Percentiles rank a stretch among this genome's conserved stretches.
Conservation (phyloP, 2,888 invertebrate species). For the Hofmannophila pseudospretella region DNA sequence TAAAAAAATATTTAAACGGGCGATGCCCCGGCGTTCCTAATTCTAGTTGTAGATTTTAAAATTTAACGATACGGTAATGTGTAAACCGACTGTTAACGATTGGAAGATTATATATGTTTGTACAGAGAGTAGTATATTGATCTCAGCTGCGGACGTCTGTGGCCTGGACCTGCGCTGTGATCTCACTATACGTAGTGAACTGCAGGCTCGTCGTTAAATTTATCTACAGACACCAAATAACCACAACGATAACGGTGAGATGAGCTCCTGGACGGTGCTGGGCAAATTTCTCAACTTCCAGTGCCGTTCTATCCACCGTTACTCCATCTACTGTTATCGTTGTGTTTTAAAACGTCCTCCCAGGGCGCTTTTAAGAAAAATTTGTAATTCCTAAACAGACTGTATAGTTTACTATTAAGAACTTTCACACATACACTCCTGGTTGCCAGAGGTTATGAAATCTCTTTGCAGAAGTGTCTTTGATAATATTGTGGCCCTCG, state of each 20-base stretch:
- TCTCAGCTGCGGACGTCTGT: constrained; percentile 66
- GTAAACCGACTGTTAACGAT: constrained; percentile 60
- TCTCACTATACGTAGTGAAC: constrained; percentile 9
- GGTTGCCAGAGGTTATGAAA: not conserved
- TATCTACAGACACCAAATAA: not conserved
- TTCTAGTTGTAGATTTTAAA: constrained; percentile 68
- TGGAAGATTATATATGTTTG: constrained; percentile 70
- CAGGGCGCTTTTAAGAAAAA: not conserved
- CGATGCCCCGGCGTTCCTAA: constrained; percentile 39
- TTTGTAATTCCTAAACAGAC: constrained; percentile 1
- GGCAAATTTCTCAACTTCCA: not conserved
- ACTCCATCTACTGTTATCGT: not conserved
- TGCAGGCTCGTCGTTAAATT: not conserved
- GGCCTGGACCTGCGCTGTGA: constrained; percentile 23
- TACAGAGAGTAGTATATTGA: constrained; percentile 69
- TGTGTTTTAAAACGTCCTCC: not conserved
- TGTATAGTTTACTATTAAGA: not conserved
- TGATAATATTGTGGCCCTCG: not conserved
- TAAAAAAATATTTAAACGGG: constrained; percentile 35
- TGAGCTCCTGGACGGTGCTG: not conserved
- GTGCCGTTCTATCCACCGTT: too few species aligned
- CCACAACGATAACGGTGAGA: not conserved
- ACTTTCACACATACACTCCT: not conserved
- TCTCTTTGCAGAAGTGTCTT: not conserved
- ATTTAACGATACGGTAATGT: constrained; percentile 60